Conservation (phyloP, 1,140 invertebrate species). For the Odontomachus brunneus region DNA sequence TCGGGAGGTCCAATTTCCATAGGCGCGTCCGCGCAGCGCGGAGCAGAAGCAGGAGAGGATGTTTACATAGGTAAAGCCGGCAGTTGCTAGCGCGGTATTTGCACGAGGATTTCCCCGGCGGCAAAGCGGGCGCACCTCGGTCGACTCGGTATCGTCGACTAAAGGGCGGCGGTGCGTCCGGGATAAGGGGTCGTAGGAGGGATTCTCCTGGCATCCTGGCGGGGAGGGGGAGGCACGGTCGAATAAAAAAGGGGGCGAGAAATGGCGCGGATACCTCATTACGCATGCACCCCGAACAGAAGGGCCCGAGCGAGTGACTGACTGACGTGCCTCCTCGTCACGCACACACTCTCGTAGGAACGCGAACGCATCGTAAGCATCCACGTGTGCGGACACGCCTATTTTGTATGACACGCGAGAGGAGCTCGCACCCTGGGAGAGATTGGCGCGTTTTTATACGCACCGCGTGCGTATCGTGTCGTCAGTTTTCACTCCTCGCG, state of each 20-base stretch:
- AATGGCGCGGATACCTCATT: slow-evolving; percentile 78
- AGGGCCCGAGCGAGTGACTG: slow-evolving; percentile 71
- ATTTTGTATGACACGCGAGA: slow-evolving; percentile 21
- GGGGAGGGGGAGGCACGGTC: slow-evolving; percentile 65
- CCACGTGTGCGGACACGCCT: slow-evolving; percentile 55
- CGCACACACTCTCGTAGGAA: slow-evolving; percentile 35
- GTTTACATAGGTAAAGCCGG: slow-evolving; percentile 58
- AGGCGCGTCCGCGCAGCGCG: background rate
- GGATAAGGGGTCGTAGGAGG: slow-evolving; percentile 70
- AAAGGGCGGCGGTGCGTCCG: slow-evolving; percentile 59
- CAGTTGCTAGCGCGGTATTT: slow-evolving; percentile 71
- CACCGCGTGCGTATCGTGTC: slow-evolving; percentile 5
- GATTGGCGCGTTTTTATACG: background rate
- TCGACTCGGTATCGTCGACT: slow-evolving; percentile 47
- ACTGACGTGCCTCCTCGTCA: slow-evolving; percentile 75
- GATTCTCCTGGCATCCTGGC: slow-evolving; percentile 51
- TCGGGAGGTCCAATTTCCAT: slow-evolving; percentile 66
- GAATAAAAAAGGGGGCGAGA: slow-evolving; percentile 76
- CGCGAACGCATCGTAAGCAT: background rate
- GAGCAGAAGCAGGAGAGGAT: slow-evolving; percentile 10
- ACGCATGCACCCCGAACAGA: slow-evolving; percentile 79
- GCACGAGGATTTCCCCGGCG: slow-evolving; percentile 65
- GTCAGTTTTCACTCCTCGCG: slow-evolving; percentile 36
- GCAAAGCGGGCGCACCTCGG: slow-evolving; percentile 46
- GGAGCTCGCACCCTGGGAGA: slow-evolving; percentile 4